Conservation (phyloP, 2,888 invertebrate genomes). For the Hyposoter didymator region DNA sequence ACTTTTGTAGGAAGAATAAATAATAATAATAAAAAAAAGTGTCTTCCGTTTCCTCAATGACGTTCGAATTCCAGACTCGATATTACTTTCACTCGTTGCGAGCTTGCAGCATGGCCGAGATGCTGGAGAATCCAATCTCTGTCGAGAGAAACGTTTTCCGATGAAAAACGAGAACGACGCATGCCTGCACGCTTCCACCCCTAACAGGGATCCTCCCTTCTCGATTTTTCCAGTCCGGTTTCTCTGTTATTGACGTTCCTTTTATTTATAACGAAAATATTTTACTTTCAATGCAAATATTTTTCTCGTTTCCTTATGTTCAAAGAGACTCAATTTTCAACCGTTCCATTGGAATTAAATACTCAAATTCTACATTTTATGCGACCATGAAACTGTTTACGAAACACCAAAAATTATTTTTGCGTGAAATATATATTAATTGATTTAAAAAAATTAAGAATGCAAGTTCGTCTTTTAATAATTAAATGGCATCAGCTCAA, state of each 20-base stretch:
- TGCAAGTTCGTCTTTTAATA: no score
- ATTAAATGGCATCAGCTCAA: no score
- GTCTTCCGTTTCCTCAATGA: slow-evolving; percentile 30
- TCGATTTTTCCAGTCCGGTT: neutral
- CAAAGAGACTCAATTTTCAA: neutral
- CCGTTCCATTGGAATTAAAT: neutral
- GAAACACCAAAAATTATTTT: no score
- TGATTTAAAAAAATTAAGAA: no score
- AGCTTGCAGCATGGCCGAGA: slow-evolving; percentile 18
- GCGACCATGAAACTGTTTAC: no score
- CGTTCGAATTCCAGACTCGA: slow-evolving; percentile 20
- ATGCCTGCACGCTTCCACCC: slow-evolving; percentile 27
- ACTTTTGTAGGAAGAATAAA: neutral
- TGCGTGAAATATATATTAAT: no score
- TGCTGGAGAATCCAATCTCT: slow-evolving; percentile 24
- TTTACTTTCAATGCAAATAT: neutral
- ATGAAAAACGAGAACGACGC: slow-evolving; percentile 12
- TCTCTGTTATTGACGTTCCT: neutral
- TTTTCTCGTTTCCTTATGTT: neutral
- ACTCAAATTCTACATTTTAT: neutral
- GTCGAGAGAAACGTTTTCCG: slow-evolving; percentile 17
- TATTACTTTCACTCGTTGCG: slow-evolving; percentile 45
- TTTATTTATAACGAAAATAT: neutral
- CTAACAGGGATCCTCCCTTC: slow-evolving; percentile 35
- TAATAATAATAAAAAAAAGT: neutral